Conservation (phyloP, 2,797 vertebrate genomes). For the Acipenser transmontanus region DNA sequence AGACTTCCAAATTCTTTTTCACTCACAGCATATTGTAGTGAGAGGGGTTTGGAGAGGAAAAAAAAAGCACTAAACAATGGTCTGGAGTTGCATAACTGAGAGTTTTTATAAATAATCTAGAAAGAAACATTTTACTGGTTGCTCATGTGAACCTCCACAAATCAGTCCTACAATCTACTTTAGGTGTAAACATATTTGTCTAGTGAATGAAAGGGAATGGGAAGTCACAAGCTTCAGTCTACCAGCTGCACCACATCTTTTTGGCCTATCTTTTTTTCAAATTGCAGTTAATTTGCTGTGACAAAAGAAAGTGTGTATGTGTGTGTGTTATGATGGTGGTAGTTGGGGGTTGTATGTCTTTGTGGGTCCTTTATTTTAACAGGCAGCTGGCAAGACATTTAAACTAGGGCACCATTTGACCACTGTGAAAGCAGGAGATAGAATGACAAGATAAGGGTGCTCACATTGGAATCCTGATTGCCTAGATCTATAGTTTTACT, state of each 20-base stretch:
- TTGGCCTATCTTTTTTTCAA: background rate
- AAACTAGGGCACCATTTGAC: conserved; percentile 45
- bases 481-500: too few species aligned
- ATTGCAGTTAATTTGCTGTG: too few species aligned
- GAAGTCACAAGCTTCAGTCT: conserved; percentile 45
- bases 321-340: conserved; percentile 14
- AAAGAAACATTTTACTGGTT: background rate
- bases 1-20: conserved; percentile 61
- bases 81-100: conserved; percentile 21
- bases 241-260: conserved; percentile 41
- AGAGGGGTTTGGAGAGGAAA: conserved; percentile 42
- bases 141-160: conserved; percentile 43
- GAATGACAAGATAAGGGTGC: conserved; percentile 43
- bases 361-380: conserved; percentile 15
- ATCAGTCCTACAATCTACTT: conserved; percentile 61
- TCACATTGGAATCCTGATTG: conserved; percentile 52
- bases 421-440: conserved; percentile 35
- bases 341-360: background rate
- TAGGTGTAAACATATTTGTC: conserved; percentile 72
- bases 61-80: conserved; percentile 14
- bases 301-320: too few species aligned
- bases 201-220: conserved; percentile 34
- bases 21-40: conserved; percentile 69
- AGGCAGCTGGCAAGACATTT: conserved; percentile 48
- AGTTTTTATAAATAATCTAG: background rate